Base-by-base conservation (phyloP, 2,888 invertebrate species). In the Dorcus hopei region DNA sequence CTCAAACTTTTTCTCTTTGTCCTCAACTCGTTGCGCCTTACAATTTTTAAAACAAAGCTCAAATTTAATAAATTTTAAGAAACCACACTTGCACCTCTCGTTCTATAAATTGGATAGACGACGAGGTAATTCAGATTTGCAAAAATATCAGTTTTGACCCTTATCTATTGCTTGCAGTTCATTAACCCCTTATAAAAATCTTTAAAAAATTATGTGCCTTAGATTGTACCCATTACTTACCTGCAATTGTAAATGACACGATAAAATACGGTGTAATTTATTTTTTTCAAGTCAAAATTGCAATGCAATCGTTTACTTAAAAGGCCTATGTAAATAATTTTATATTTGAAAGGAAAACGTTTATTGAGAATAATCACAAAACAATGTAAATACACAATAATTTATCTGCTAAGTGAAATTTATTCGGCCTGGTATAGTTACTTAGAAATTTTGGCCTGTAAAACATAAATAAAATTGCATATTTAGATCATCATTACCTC, bases 361-460 rank as follows among this genome's bases (percentile, higher is more conserved):
- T 63, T 65, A 63, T 64, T 63, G 53, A 61, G 60, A 63, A 61
- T 58, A 55, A 62, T 62, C 62, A 62, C 62, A 62, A 61, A 57
- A 62, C 59, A 62, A 58, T 61, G 56, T 54, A 55, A 47, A 60
- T 57, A 45, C 52, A 51, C 52, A 53, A 53, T 53, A 58, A 58
- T 53, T 58, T 58, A 58, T 54, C 40, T 41, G 33, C 58, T 58
- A 58, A 49, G 53, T 49, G 49, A 58, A 58, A 52, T 43, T 50
- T 38, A 56, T 43, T 54, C 49, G 53, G 58, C 58, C 52, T 38
- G 45, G 49, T 57, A 53, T 49, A 39, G 19, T 43, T 45, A 42
- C 47, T 43, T 38, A 19, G 11, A 41, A 43, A 52, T 23, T 38
- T 26, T 51, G 14, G 45, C 39, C 47, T 38, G 40, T 47, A 52